phyloP scores from a whole-genome alignment of 2,113 vertebrate genomes.

The Perccottus glenii region DNA sequence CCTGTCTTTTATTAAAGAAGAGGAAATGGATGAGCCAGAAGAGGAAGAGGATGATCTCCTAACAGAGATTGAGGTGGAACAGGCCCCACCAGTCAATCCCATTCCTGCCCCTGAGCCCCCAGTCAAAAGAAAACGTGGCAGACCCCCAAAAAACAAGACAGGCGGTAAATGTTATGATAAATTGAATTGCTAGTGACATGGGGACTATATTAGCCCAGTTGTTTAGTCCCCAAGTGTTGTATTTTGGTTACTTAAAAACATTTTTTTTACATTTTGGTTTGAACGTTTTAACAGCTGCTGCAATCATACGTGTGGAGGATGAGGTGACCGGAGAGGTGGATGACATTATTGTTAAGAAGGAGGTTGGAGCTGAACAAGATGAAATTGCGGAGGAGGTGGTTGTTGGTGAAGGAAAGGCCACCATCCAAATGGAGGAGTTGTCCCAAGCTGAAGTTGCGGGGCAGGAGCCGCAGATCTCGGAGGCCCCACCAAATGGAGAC shows the following conservation, averaged over 20 bases:
- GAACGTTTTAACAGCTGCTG: conserved; percentile 77
- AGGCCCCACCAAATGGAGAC: conserved; percentile 91
- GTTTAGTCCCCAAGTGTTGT: too few relatives aligned
- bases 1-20: conserved; percentile 45
- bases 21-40: conserved; percentile 87
- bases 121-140: conserved; percentile 94
- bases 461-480: conserved; percentile 39
- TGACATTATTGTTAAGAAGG: conserved; percentile 97
- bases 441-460: conserved; percentile 72
- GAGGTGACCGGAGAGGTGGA: conserved; percentile 92
- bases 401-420: conserved; percentile 75
- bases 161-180: conserved; percentile 49
- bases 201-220: too few relatives aligned
- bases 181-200: not conserved
- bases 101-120: conserved; percentile 87
- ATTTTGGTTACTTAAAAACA: too few relatives aligned
- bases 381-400: conserved; percentile 76
- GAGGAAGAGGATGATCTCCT: conserved; percentile 82
- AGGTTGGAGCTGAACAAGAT: conserved; percentile 51
- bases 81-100: conserved; percentile 78
- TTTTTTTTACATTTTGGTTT: too few relatives aligned
- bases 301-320: conserved; percentile 95
- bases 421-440: conserved; percentile 63
- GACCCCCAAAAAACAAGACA: conserved; percentile 89
- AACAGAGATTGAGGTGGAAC: conserved; percentile 86